These are phyloP conservation scores for Ovis aries DNA, from an alignment of 2,113 vertebrate genomes.

Conservation along the genomic window DNA sequence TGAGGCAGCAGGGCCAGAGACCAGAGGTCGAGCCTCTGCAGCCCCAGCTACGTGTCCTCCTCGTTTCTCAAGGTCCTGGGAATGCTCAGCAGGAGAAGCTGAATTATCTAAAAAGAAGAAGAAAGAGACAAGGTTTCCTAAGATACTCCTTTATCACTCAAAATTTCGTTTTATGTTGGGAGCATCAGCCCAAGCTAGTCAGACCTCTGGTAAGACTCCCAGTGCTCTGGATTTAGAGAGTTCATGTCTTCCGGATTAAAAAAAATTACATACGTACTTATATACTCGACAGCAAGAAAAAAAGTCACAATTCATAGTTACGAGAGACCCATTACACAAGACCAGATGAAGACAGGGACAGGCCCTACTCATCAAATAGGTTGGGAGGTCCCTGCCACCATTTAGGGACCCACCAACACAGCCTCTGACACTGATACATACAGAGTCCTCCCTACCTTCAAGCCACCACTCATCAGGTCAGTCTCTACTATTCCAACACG, in stretches of 20 bases:
- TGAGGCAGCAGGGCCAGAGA: neutral
- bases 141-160: neutral
- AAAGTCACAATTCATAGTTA: neutral
- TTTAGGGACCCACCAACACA: neutral
- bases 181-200: neutral
- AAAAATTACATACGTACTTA: neutral
- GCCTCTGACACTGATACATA: neutral
- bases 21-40: neutral
- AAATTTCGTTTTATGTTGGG: neutral
- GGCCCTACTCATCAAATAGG: neutral
- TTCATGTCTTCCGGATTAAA: neutral
- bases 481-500: neutral
- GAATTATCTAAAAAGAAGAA: conserved; percentile 4
- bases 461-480: neutral
- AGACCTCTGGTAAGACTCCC: neutral
- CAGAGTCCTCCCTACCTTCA: neutral
- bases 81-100: neutral
- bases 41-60: fast-evolving
- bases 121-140: neutral
- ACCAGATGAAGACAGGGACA: neutral
- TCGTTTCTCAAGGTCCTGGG: neutral
- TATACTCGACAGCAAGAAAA: neutral
- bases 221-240: neutral
- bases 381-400: neutral
- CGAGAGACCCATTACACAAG: neutral